Evolutionary conservation across 2,113 vertebrate species (phyloP).

Genomic region (Aix galericulata): DNA sequence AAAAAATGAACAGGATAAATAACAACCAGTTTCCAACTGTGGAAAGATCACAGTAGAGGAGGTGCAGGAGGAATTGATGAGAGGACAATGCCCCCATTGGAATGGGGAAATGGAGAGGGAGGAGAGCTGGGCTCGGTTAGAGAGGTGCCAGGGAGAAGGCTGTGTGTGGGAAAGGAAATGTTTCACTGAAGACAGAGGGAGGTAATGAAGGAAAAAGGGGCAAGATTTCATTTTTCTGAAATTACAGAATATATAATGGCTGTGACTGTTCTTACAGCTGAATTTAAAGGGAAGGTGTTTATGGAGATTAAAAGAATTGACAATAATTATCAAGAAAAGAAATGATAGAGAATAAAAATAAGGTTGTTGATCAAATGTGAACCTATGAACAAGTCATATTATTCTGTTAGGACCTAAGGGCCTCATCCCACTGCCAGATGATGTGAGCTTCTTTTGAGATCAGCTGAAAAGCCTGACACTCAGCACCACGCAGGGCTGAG

Average conservation of each 20-base stretch:
- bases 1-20: neutral
- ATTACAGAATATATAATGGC: neutral
- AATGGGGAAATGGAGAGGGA: neutral
- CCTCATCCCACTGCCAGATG: neutral
- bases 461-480: neutral
- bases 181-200: neutral
- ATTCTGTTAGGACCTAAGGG: neutral
- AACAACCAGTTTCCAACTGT: neutral
- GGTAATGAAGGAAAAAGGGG: neutral
- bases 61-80: neutral
- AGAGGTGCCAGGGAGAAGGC: neutral
- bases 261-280: neutral
- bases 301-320: neutral
- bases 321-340: neutral
- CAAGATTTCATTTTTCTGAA: neutral
- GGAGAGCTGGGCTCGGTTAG: neutral
- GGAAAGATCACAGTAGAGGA: neutral
- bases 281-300: neutral
- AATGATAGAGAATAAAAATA: neutral
- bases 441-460: neutral
- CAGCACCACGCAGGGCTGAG: fast-evolving
- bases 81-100: neutral
- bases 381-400: neutral
- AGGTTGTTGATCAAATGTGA: neutral
- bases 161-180: neutral